Evolutionary conservation across 2,797 vertebrate genomes (phyloP), one percentile per base, ranked within the genome.

Genomic region (Notolabrus celidotus): DNA sequence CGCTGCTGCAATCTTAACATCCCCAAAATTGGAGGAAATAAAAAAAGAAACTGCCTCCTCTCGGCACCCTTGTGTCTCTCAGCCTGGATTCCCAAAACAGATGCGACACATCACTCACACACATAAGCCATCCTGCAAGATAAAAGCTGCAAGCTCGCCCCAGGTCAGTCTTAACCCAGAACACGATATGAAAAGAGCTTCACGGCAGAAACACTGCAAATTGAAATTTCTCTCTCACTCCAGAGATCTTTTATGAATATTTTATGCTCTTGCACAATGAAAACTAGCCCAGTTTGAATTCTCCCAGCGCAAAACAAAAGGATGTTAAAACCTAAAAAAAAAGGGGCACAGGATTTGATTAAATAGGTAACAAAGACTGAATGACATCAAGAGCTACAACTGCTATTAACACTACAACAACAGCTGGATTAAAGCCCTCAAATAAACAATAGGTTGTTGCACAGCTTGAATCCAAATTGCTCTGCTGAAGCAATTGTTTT

Each of bases 161-260:
- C 75, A 38, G 84, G 89, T 88, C 77, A 67, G 59, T 67, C 67
- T 87, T 82, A 79, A 86, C 79, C 79, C 73, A 84, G 75, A 88
- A 84, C 58, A 62, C 5, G 22, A 31, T 63, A 56, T 68, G 67
- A 86, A 83, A 80, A 80, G 53, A 84, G 49, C 33, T 10, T 27
- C 61, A 50, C 19, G 19, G 46, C 67, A 61, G 71, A 71, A 81
- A 71, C 34, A 41, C 43, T 42, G 67, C 74, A 83, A 86, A 84
- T 79, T 82, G 67, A 87, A 86, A 89, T 71, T 67, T 71, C 62
- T 76, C 54, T 85, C 61, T 60, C 20, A 45, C 69, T 56, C 61
- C 41, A 79, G 58, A 76, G 65, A 76, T 71, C 42, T 54, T 72
- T 63, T 75, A 69, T 90, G 83, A 86, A 89, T 88, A 78, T 73